These are phyloP conservation scores for Leptobrachium ailaonicum DNA, from an alignment of 2,113 vertebrate species.

Conservation along the genomic window DNA sequence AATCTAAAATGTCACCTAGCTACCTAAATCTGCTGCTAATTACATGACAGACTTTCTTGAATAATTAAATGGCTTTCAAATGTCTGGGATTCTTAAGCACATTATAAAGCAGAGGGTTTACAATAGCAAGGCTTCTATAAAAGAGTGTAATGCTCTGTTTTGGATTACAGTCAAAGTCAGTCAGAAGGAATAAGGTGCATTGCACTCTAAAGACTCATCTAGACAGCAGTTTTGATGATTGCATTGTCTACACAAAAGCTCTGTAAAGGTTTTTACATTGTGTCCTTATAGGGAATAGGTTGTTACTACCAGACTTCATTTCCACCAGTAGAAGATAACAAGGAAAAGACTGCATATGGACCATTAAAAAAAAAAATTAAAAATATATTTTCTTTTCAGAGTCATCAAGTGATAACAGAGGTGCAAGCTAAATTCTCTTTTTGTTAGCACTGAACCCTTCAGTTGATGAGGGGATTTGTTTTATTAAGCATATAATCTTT, in stretches of 20 bases:
- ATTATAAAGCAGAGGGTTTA: background rate
- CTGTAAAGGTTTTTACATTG: conserved; percentile 10
- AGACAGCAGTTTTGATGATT: conserved; percentile 4
- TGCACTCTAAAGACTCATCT: conserved; percentile 12
- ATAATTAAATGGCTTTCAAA: conserved; percentile 10
- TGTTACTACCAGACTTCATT: conserved; percentile 14
- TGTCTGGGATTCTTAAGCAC: background rate
- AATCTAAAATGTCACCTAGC: background rate
- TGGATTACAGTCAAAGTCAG: background rate
- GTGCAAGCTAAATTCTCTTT: conserved; percentile 3
- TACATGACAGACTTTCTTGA: background rate
- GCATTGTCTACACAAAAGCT: background rate
- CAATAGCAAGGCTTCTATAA: conserved; percentile 10
- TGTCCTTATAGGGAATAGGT: conserved; percentile 31
- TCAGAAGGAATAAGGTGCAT: conserved; percentile 36
- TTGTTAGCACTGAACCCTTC: background rate
- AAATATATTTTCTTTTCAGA: background rate
- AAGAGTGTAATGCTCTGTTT: conserved; percentile 1
- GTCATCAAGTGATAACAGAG: background rate
- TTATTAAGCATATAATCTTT: background rate
- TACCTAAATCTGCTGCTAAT: background rate
- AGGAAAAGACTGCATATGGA: conserved; percentile 2
- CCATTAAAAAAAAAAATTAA: conserved; percentile 8
- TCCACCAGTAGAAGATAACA: conserved; percentile 2
- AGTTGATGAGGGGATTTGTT: background rate